Evolutionary conservation across 1,140 invertebrate genomes (phyloP), one percentile per base, ranked within the genome.

Genomic region (Aethina tumida): DNA sequence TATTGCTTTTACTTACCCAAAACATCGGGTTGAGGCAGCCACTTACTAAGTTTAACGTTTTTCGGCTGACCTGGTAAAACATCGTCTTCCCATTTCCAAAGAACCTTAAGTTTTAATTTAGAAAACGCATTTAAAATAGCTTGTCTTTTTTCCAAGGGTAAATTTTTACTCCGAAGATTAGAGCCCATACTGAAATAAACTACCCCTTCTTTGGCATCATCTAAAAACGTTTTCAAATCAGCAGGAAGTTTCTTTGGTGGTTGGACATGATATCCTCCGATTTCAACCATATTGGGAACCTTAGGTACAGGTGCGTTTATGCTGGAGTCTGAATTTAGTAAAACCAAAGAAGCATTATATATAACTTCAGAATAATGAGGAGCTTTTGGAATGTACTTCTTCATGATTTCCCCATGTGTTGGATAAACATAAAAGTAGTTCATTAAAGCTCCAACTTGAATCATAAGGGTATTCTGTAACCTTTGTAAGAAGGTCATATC

Each of bases 101-200:
- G 59, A 8, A 79, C 66, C 26, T 65, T 60, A 39, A 75, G 66
- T 26, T 69, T 67, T 4, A 74, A 40, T 48, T 67, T 64, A 0
- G 62, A 58, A 15, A 77, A 64, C 2, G 60, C 65, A 2, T 59
- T 55, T 1, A 73, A 14, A 27, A 78, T 64, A 1, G 60, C 55
- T 7, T 66, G 45, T 21, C 62, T 57, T 36, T 64, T 67, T 27
- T 69, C 52, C 18, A 54, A 47, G 0, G 65, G 57, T 20, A 73
- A 0, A 60, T 62, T 1, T 60, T 46, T 0, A 62, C 64, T 41
- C 58, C 64, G 63, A 9, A 67, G 55, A 26, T 70, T 67, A 3
- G 76, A 74, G 0, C 79, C 79, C 43, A 81, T 67, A 18, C 73
- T 76, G 58, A 81, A 81, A 43, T 76, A 77, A 19, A 82, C 71